These are phyloP conservation scores for Caenorhabditis macrosperma DNA, from an alignment of 2,888 invertebrate genomes.

Conservation along the genomic window DNA sequence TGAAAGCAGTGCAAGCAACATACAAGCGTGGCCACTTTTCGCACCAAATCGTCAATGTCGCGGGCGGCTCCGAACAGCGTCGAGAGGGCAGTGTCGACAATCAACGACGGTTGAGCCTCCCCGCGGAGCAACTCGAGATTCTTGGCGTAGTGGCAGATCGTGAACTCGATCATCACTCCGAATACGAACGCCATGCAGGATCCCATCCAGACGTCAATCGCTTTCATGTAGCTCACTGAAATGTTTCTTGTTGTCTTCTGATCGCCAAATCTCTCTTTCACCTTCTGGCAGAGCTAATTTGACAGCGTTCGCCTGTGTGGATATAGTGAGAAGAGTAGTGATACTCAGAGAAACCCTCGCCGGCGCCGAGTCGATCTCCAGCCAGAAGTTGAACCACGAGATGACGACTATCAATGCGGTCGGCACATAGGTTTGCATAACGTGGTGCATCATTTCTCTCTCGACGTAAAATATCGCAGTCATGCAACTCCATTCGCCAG, in stretches of 20 bases:
- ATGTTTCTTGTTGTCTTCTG: no score
- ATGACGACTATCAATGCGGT: constrained; percentile 84
- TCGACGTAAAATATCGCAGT: constrained; percentile 83
- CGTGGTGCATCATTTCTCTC: constrained; percentile 83
- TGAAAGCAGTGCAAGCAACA: constrained; percentile 63
- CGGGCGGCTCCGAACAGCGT: constrained; percentile 76
- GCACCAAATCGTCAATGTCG: constrained; percentile 73
- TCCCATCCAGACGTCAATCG: constrained; percentile 81
- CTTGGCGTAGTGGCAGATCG: constrained; percentile 79
- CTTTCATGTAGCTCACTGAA: constrained; percentile 78
- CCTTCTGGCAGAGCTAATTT: constrained; percentile 78
- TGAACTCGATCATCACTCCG: constrained; percentile 80
- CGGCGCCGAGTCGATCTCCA: constrained; percentile 79
- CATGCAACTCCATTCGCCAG: constrained; percentile 83
- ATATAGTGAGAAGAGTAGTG: constrained; percentile 77
- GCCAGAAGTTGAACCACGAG: constrained; percentile 82
- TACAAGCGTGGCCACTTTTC: constrained; percentile 65
- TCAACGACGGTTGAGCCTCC: constrained; percentile 69
- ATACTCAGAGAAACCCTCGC: constrained; percentile 79
- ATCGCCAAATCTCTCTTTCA: background rate
- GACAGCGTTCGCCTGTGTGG: constrained; percentile 78
- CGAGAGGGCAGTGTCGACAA: constrained; percentile 78
- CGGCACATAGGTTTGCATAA: constrained; percentile 84
- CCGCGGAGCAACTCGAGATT: constrained; percentile 71
- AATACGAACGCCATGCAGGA: constrained; percentile 80